phyloP scores from a whole-genome alignment of 2,113 vertebrate genomes.

The Copsychus sechellarum region DNA sequence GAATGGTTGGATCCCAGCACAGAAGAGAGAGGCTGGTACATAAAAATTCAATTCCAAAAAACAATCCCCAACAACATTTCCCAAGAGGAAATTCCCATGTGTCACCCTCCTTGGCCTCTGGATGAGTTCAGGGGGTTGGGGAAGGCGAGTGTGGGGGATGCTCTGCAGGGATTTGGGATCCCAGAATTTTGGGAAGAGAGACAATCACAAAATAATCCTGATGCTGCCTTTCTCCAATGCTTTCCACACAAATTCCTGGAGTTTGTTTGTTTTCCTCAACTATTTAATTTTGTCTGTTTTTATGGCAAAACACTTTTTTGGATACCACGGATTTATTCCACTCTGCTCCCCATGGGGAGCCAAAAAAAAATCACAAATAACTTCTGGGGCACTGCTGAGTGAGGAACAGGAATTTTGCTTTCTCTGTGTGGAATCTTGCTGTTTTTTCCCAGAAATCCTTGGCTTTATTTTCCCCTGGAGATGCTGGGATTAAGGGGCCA shows the following conservation, averaged over 20 bases:
- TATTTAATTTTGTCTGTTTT: not conserved
- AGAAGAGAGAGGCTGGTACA: fast-evolving
- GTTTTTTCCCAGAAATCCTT: not conserved
- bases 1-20: fast-evolving
- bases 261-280: not conserved
- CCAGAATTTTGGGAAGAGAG: not conserved
- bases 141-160: not conserved
- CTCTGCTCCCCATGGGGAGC: fast-evolving
- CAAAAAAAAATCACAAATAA: not conserved
- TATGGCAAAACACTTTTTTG: fast-evolving
- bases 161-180: fast-evolving
- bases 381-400: fast-evolving
- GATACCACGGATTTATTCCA: fast-evolving
- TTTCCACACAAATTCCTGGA: not conserved
- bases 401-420: fast-evolving
- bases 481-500: not conserved
- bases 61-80: not conserved
- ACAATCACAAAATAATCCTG: fast-evolving
- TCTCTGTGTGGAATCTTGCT: fast-evolving
- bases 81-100: not conserved
- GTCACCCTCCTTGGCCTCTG: not conserved
- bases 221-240: fast-evolving
- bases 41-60: not conserved
- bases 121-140: fast-evolving
- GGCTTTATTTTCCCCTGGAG: too few species aligned